phyloP scores from a whole-genome alignment of 2,797 vertebrate species.

The Synanceia verrucosa region DNA sequence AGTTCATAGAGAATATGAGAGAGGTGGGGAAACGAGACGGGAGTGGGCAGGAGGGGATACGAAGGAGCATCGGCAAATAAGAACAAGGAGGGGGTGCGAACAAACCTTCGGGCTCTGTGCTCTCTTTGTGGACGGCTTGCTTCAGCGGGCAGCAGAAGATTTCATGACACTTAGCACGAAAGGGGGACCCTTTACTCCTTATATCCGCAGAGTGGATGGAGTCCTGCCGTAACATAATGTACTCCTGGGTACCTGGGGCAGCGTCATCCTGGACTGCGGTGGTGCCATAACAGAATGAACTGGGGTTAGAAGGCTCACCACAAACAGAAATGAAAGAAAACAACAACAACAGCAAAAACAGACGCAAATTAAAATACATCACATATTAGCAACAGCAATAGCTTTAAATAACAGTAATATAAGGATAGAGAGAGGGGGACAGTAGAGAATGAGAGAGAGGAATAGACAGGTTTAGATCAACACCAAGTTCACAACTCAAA shows the following conservation, averaged over 20 bases:
- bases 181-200: conserved; percentile 99
- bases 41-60: conserved; percentile 17
- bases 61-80: conserved; percentile 72
- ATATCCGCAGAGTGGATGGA: conserved; percentile 99
- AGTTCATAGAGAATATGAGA: conserved; percentile 65
- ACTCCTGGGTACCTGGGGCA: conserved; percentile 99
- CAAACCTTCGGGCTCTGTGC: conserved; percentile 99
- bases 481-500: conserved; percentile 53
- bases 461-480: conserved; percentile 46
- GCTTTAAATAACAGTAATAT: conserved; percentile 34
- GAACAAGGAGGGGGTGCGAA: conserved; percentile 87
- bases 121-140: conserved; percentile 99
- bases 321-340: conserved; percentile 56
- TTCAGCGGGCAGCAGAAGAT: conserved; percentile 99
- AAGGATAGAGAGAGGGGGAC: conserved; percentile 38
- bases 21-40: conserved; percentile 31
- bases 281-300: conserved; percentile 98
- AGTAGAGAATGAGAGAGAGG: conserved; percentile 34
- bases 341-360: conserved; percentile 67
- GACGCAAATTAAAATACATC: conserved; percentile 62
- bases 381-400: conserved; percentile 39
- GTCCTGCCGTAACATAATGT: conserved; percentile 99
- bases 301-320: conserved; percentile 90
- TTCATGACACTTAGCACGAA: conserved; percentile 99
- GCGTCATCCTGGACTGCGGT: conserved; percentile 99